Evolutionary conservation across 2,797 vertebrate genomes (phyloP), one percentile per base, ranked within the genome.

Genomic region (Rhynchonycteris naso): DNA sequence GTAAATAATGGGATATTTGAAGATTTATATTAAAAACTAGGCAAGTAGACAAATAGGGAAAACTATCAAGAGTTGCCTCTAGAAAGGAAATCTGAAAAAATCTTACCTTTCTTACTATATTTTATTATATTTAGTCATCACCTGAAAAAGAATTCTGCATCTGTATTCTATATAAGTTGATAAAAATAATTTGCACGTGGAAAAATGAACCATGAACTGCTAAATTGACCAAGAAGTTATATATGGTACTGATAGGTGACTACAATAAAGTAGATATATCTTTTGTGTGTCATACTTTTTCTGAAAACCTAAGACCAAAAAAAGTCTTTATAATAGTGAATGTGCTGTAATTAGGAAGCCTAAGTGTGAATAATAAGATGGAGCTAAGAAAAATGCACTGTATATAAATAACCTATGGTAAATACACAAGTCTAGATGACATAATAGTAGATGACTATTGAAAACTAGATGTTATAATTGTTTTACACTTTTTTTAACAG

Each of bases 401-500:
- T 38, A 35, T 79, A 43, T 78, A 93, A 88, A 61, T 84, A 9
- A 83, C 4, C 9, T 75, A 4, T 54, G 56, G 19, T 75, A 88
- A 75, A 38, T 33, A 58, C 11, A 83, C 14, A 83, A 72, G 38
- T 33, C 38, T 76, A 65, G 61, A 79, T 54, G 85, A 69, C 81
- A 43, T 69, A 91, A 71, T 3, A 81, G 28, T 54, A 16, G 2
- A n/a, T 56, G 9, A 81, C 26, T 66, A 6, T 7, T 83, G 14
- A 74, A 86, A 81, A 58, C 10, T 69, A 83, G 15, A 88, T 84
- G 83, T 92, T 85, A 65, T 35, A 68, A 76, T 52, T 86, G 14
- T 81, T 76, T 86, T 86, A 79, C 1, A 43, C 43, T 43, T 43
- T 43, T 43, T 43, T 43, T 4, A 43, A 43, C 8, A 43, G 43